Evolutionary conservation across 2,797 vertebrate genomes (phyloP), one percentile per base, ranked within the genome.

Genomic region (Sebastes vulpes): DNA sequence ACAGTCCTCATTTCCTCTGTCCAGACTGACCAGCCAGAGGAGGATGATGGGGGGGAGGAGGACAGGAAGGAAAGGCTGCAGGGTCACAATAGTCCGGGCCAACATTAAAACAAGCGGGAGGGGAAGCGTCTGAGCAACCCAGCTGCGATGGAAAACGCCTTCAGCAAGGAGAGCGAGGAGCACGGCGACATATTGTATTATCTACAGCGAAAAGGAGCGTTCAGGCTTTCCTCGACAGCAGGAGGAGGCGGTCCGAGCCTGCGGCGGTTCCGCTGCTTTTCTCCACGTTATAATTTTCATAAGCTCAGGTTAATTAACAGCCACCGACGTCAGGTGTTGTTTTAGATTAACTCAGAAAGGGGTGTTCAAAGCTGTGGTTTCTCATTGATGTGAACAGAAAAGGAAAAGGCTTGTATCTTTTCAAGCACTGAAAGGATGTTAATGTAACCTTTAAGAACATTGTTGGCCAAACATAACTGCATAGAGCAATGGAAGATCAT

Each of bases 1-100:
- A 91, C 90, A 67, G 64, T 92, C 89, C 69, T 92, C 81, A 60
- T 93, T 91, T 86, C 83, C 58, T 42, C 52, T 21, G 35, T 80
- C 90, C 82, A 90, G 75, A 72, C 75, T 75, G 89, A 85, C 66
- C 71, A 65, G 76, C 77, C 76, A 65, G 88, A 73, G 64, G 81
- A 88, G 14, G 77, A 67, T 28, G 73, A 28, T 23, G 23, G 0
- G 66, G 58, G 31, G 48, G 66, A 66, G 58, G 63, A 77, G 20
- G 67, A 69, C 54, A 79, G 73, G 73, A 75, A 74, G 67, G 60
- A 63, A 67, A 72, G 72, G 65, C 86, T 50, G 75, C 63, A 35
- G 84, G 88, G 84, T 86, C 73, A 71, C 12, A 79, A 72, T 25
- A 35, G 46, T 87, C 81, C 65, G 42, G 84, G 85, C 78, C 81